Evolutionary conservation across 2,113 vertebrate species (phyloP), one percentile per base, ranked within the genome.

Genomic region (Xiphias gladius): DNA sequence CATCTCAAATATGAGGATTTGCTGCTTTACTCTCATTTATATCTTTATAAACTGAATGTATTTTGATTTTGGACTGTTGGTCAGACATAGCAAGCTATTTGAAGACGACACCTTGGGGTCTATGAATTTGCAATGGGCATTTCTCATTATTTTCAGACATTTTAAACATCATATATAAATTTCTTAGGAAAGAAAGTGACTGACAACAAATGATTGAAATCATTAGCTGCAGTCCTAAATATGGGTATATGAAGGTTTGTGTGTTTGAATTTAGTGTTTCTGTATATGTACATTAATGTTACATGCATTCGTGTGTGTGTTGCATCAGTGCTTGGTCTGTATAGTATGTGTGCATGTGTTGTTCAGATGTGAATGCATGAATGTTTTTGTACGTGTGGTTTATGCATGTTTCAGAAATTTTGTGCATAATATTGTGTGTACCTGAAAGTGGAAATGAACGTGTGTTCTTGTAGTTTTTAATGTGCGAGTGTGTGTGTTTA

Each of bases 401-500:
- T 43, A 59, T 43, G n/a, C 70, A 43, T 20, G 5, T 73, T 73
- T 70, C 41, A 39, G 4, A 46, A 62, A 85, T 5, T 76, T 57
- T 81, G 73, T 82, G 75, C 52, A 77, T 79, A 50, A 55, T 30
- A 79, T 64, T 79, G 69, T 73, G 65, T 78, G 79, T 77, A 59
- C 54, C 71, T 41, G 26, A 54, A 79, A 84, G 55, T 81, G 65
- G 52, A 62, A 64, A 52, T 82, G 55, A 17, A 9, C 32, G 43
- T 64, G 73, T 72, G 69, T 73, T 39, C 73, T 22, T 73, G 46
- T 79, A 39, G 68, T 78, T 58, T 72, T 73, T 30, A 74, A 30
- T 52, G 16, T 66, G 57, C 83, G 76, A 80, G 52, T 84, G 80
- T 90, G 90, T 81, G 89, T 80, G 76, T 91, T 87, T 92, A 61